Evolutionary conservation across 2,797 vertebrate species (phyloP).

Genomic region (Hypotaenidia okinawae): DNA sequence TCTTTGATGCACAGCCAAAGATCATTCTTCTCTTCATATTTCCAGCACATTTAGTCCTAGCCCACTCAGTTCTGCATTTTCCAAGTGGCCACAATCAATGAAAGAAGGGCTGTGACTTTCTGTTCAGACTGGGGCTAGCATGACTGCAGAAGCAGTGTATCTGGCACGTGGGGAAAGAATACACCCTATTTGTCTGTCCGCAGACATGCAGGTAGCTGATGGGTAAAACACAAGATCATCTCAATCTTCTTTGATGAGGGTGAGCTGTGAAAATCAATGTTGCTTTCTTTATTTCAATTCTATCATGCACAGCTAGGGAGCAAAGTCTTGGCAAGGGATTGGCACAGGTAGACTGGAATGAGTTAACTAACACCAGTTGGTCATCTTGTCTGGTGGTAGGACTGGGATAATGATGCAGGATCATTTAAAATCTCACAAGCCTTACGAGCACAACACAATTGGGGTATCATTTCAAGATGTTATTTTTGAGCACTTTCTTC

Average conservation of each 20-base stretch:
- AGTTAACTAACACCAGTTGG: background rate
- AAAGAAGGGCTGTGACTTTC: background rate
- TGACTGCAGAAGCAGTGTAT: background rate
- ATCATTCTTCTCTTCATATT: conserved; percentile 41
- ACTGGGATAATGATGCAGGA: background rate
- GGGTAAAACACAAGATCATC: background rate
- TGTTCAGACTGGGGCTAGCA: background rate
- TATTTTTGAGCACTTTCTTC: background rate
- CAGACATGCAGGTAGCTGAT: background rate
- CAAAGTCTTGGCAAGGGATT: background rate
- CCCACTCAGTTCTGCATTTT: conserved; percentile 43
- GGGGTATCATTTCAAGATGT: background rate
- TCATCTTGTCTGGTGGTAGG: background rate
- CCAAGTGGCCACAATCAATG: background rate
- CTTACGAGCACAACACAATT: background rate
- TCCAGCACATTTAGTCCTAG: conserved; percentile 32
- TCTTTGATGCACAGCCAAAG: conserved; percentile 56
- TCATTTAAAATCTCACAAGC: background rate
- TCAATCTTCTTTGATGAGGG: background rate
- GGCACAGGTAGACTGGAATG: background rate
- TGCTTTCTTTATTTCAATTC: background rate
- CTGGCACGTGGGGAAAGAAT: background rate
- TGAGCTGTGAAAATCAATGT: background rate
- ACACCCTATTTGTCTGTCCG: background rate
- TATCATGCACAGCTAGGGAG: background rate